A percentile compares a stretch with the other conserved stretches of the same genome.
These are phyloP conservation scores for Medauroidea extradentata DNA, from an alignment of 1,140 invertebrate species.

Conservation along the genomic window DNA sequence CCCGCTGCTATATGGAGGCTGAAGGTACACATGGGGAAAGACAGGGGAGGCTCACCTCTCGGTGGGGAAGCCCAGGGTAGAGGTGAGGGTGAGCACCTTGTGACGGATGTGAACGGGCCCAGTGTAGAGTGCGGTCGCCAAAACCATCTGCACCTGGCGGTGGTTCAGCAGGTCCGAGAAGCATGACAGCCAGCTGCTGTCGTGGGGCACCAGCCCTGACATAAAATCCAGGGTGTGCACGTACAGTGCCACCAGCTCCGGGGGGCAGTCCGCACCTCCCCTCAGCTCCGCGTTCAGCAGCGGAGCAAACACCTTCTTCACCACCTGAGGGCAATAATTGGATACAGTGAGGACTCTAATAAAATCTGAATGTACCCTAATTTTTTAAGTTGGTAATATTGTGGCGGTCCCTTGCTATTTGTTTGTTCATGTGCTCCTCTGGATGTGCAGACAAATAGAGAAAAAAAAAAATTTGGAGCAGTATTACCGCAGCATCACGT, in stretches of 20 bases:
- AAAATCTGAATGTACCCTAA: too few relatives aligned
- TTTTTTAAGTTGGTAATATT: too few relatives aligned
- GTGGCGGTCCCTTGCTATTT: too few relatives aligned
- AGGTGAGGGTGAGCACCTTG: constrained; percentile 45
- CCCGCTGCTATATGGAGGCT: too few relatives aligned
- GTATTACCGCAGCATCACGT: too few relatives aligned
- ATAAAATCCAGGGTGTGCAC: constrained; percentile 43
- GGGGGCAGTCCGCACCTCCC: constrained; percentile 19
- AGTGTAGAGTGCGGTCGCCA: constrained; percentile 48
- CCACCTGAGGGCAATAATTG: neutral
- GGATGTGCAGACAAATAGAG: too few relatives aligned
- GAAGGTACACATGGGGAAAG: too few relatives aligned
- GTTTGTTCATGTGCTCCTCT: too few relatives aligned
- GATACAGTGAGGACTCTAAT: too few relatives aligned
- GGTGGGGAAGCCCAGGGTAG: constrained; percentile 37
- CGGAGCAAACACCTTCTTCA: constrained; percentile 13
- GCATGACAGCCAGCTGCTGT: constrained; percentile 45
- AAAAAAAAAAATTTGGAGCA: too few relatives aligned
- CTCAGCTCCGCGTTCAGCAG: constrained; percentile 5
- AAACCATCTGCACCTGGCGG: constrained; percentile 48
- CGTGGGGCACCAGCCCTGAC: constrained; percentile 42
- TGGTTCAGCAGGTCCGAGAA: constrained; percentile 44
- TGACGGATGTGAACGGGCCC: constrained; percentile 45
- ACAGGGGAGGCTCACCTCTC: constrained; percentile 5
- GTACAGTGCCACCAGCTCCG: constrained; percentile 43